These are phyloP conservation scores for Spongilla lacustris DNA, from an alignment of 37 sponge, comb jelly and placozoan genomes.

Conservation along the genomic window DNA sequence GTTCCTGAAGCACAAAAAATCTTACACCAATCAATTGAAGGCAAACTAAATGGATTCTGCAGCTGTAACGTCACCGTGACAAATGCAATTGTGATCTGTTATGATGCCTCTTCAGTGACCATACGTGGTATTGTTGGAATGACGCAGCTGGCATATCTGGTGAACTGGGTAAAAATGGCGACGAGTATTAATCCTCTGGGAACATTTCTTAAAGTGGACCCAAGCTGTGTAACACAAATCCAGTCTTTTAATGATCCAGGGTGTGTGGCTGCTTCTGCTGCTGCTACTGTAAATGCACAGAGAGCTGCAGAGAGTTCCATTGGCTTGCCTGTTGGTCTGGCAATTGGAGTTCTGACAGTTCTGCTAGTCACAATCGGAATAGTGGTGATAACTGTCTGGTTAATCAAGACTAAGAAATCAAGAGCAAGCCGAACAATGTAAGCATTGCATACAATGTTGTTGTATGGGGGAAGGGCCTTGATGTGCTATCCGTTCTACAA, in stretches of 20 bases:
- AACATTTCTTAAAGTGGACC: neutral
- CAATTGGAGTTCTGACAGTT: neutral
- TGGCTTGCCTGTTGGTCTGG: neutral
- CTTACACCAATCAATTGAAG: neutral
- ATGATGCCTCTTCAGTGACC: neutral
- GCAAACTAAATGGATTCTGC: neutral
- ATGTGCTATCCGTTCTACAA: too few relatives aligned
- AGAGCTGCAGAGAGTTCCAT: neutral
- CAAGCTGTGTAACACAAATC: neutral
- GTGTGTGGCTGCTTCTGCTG: neutral
- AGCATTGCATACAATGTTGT: neutral
- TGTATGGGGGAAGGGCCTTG: too few relatives aligned
- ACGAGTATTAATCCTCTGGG: neutral
- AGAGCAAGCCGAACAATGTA: neutral
- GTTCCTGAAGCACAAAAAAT: neutral
- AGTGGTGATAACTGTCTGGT: neutral
- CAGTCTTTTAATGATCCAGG: neutral
- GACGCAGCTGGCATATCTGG: neutral
- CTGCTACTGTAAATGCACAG: neutral
- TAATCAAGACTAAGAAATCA: neutral
- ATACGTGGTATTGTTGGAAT: neutral
- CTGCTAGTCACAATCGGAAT: neutral
- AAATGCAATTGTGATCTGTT: neutral
- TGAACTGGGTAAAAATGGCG: neutral
- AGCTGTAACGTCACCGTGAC: neutral